Base-by-base conservation (phyloP, 2,113 vertebrate genomes). In the Delphinapterus leucas region DNA sequence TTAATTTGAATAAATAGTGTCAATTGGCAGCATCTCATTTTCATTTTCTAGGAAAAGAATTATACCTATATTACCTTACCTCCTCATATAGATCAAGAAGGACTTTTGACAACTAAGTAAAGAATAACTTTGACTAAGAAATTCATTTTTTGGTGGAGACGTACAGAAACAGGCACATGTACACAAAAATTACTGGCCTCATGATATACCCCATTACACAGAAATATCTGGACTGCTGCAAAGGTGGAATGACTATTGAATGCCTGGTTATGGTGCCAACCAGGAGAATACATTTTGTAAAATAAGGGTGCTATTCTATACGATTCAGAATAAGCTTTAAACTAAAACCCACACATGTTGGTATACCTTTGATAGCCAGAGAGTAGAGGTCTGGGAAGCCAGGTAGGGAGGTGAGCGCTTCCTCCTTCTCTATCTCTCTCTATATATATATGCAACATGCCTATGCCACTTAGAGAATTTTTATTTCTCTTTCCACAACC, bases 321-420 rank as follows among this genome's bases (percentile, higher is more conserved):
- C 73, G 17, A 90, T 67, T 77, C 33, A 90, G 11, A 82, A 53
- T 84, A 82, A 65, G 1, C 8, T 65, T 49, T 47, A 76, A 95
- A 47, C 55, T 80, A 82, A 86, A 96, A 74, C 18, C 17, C 21
- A 88, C 3, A 38, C 26, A 47, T 41, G 1, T 2, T 74, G 2
- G 1, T n/a, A 2, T 76, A 5, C 41, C 10, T 33, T 80, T 61
- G 25, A 25, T 13, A 44, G 1, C 11, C 26, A 47, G 14, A 61
- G 8, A 68, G 12, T 21, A 68, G 28, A 36, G 2, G 3, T 74
- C 47, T 53, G 9, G 49, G 58, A 96, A 79, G 13, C 21, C 41
- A 58, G 33, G 4, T 20, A 8, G n/a, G 7, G 20, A n/a, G 4
- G 10, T 65, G 15, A n/a, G 8, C 28, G 4, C 5, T 77, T 25